Evolutionary conservation across 2,797 vertebrate genomes (phyloP).

Genomic region (Arctocebus calabarensis): DNA sequence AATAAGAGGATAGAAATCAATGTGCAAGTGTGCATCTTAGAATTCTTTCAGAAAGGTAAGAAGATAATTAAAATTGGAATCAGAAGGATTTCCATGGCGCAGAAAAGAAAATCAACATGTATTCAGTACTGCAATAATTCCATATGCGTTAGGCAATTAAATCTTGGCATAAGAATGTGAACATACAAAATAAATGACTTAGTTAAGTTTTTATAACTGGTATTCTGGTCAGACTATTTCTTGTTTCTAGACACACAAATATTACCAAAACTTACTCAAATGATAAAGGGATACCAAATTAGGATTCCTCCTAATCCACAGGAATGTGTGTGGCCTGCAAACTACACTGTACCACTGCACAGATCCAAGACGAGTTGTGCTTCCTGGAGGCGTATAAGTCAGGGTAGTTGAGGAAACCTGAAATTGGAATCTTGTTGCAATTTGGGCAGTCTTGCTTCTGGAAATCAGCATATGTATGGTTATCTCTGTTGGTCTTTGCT

Average conservation of each 20-base stretch:
- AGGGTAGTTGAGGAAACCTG: background rate
- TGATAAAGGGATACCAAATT: background rate
- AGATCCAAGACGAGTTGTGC: background rate
- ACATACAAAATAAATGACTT: background rate
- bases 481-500: background rate
- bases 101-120: background rate
- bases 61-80: background rate
- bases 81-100: background rate
- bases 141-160: background rate
- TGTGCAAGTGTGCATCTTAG: background rate
- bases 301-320: background rate
- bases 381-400: background rate
- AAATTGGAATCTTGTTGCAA: background rate
- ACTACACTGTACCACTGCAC: too few relatives aligned
- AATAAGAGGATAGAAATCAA: slow-evolving; percentile 25
- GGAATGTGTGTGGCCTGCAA: background rate
- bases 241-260: background rate
- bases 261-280: background rate
- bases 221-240: background rate
- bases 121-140: background rate
- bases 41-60: background rate
- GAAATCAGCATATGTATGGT: background rate
- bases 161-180: background rate
- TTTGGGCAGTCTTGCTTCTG: background rate
- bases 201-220: background rate